Percentiles rank a stretch among this genome's conserved stretches.
phyloP scores from a whole-genome alignment of 2,113 vertebrate genomes.

The Amphiprion percula region DNA sequence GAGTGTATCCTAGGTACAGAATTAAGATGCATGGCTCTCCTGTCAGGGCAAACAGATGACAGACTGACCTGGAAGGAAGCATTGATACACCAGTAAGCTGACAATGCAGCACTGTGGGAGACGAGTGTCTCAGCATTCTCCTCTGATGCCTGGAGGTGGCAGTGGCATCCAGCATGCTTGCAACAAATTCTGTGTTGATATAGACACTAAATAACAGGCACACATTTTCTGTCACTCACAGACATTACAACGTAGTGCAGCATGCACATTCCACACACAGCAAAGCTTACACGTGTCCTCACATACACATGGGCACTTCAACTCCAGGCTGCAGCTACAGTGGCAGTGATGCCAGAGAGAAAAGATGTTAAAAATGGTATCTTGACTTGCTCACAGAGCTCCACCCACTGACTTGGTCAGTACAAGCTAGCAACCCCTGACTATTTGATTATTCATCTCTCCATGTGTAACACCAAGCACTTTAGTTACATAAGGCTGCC shows the following conservation, averaged over 20 bases:
- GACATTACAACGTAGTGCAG: not conserved
- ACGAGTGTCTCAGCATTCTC: slow-evolving; percentile 41
- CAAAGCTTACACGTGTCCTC: slow-evolving; percentile 19
- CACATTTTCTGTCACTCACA: not conserved
- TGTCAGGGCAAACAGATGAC: slow-evolving; percentile 25
- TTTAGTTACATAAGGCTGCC: slow-evolving; percentile 75
- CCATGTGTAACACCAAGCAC: slow-evolving; percentile 68
- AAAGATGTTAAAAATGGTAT: slow-evolving; percentile 28
- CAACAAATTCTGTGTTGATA: not conserved
- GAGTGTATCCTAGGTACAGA: not conserved
- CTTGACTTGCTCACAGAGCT: slow-evolving; percentile 24
- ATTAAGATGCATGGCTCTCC: slow-evolving; percentile 15
- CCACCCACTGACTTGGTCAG: slow-evolving; percentile 63
- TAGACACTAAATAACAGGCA: not conserved
- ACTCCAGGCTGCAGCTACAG: slow-evolving; percentile 22
- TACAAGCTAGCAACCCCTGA: slow-evolving; percentile 39
- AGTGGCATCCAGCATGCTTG: slow-evolving; percentile 25
- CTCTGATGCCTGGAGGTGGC: slow-evolving; percentile 50
- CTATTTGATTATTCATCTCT: slow-evolving; percentile 75
- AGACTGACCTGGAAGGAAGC: slow-evolving; percentile 42
- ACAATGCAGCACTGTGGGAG: slow-evolving; percentile 46
- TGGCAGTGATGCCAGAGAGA: not conserved
- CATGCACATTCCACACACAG: slow-evolving; percentile 20
- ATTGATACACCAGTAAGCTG: slow-evolving; percentile 45
- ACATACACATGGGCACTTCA: not conserved